Conservation (phyloP, 2,888 invertebrate genomes). For the Sympetrum striolatum region DNA sequence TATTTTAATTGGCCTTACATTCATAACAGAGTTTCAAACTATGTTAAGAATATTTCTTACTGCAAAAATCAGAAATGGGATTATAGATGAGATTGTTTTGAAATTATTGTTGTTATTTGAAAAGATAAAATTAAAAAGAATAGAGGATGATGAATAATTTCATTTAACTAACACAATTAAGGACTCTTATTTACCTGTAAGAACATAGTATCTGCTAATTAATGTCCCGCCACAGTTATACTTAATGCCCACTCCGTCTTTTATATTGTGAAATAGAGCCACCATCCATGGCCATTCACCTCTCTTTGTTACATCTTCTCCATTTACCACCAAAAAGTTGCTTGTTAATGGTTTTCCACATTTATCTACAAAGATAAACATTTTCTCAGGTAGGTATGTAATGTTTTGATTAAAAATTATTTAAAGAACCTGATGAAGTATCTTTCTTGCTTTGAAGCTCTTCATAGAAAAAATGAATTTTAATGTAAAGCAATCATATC, state of each 20-base stretch:
- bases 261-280: constrained; percentile 46
- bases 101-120: too few species aligned
- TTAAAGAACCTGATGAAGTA: neutral
- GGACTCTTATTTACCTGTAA: constrained; percentile 31
- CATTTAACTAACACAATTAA: neutral
- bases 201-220: neutral
- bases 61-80: neutral
- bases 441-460: too few species aligned
- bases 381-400: neutral
- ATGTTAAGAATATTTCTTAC: neutral
- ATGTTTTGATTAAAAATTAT: neutral
- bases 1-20: too few species aligned
- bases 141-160: neutral
- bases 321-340: constrained; percentile 15
- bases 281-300: constrained; percentile 49
- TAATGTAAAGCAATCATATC: too few species aligned
- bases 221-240: constrained; percentile 47
- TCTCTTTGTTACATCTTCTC: neutral
- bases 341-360: constrained; percentile 3
- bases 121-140: neutral
- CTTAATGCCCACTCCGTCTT: neutral
- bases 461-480: too few species aligned
- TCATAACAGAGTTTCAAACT: too few species aligned
- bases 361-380: neutral
- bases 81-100: too few species aligned